Conservation (phyloP, 2,797 vertebrate genomes). For the Cottoperca gobio region DNA sequence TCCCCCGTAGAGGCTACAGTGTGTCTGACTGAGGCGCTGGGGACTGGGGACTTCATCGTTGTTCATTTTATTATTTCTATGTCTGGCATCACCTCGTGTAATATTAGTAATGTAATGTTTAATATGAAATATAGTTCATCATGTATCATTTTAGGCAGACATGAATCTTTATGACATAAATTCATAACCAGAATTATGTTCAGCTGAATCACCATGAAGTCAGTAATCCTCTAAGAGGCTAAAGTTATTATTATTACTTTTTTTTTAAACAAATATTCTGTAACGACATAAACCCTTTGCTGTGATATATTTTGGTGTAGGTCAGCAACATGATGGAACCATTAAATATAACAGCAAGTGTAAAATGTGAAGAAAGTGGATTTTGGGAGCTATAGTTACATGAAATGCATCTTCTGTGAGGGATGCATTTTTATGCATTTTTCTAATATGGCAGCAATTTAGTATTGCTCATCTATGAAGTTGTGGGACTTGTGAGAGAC, state of each 20-base stretch:
- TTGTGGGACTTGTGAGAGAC: not conserved
- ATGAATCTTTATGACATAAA: not conserved
- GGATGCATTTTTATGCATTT: not conserved
- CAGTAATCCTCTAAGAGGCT: not conserved
- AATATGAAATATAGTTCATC: not conserved
- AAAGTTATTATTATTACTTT: not conserved
- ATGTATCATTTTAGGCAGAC: not conserved
- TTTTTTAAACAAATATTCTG: no score
- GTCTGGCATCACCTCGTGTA: not conserved
- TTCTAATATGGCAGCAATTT: not conserved
- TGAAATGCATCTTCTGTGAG: not conserved
- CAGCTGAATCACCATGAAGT: not conserved
- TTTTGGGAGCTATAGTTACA: not conserved
- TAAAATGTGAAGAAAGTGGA: not conserved
- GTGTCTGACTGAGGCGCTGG: not conserved
- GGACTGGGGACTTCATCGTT: not conserved
- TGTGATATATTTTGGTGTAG: not conserved
- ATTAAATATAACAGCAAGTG: not conserved
- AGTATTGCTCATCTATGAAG: not conserved
- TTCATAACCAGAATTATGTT: not conserved
- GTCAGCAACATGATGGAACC: not conserved
- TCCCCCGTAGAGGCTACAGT: not conserved
- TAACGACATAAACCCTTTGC: not conserved
- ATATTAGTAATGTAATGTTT: not conserved
- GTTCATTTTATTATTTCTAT: slow-evolving; percentile 2